Conservation (phyloP, 2,797 vertebrate genomes). For the Spheniscus humboldti region DNA sequence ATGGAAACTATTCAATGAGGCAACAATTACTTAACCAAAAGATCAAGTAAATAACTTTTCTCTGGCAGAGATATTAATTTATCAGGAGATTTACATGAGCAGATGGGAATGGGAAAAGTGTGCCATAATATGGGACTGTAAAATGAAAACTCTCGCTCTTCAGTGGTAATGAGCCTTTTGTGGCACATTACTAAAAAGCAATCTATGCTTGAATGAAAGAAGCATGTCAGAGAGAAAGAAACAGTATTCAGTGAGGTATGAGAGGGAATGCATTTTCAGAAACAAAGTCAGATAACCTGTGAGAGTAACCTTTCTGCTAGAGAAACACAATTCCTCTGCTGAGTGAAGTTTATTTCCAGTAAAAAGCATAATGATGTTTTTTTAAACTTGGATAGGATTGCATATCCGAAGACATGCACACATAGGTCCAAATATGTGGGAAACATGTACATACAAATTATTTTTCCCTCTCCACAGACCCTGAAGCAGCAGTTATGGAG, state of each 20-base stretch:
- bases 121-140: neutral
- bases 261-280: neutral
- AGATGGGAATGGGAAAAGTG: slow-evolving; percentile 10
- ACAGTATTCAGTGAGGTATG: neutral
- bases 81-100: neutral
- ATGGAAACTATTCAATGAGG: neutral
- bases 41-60: slow-evolving; percentile 3
- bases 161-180: slow-evolving; percentile 36
- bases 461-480: neutral
- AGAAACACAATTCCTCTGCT: neutral
- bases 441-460: neutral
- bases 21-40: neutral
- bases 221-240: neutral
- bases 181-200: slow-evolving; percentile 3
- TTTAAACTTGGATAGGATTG: neutral
- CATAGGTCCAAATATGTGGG: neutral
- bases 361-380: neutral
- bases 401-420: neutral
- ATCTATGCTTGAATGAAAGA: neutral
- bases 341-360: neutral
- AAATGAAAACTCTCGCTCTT: slow-evolving; percentile 31
- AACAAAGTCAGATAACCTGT: neutral
- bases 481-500: neutral
- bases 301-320: neutral
- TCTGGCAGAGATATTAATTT: neutral